Evolutionary conservation across 2,797 vertebrate species (phyloP), one percentile per base, ranked within the genome.

Genomic region (Ibycter americanus): DNA sequence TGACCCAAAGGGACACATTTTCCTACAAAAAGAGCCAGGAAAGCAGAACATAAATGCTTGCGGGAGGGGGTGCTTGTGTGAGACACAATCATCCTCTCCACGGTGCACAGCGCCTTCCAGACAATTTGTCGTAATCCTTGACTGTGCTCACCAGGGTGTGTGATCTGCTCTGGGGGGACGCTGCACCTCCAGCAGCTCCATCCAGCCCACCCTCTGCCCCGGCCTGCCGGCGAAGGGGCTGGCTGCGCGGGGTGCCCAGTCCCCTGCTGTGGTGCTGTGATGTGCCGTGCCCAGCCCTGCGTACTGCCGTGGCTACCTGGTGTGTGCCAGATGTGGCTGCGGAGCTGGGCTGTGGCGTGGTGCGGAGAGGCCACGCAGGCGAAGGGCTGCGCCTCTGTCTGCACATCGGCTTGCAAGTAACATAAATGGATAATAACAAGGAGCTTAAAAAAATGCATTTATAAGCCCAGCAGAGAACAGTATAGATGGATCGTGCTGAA

Each of bases 251-350:
- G 11, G 56, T 12, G 6, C 42, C 72, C 40, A 7, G 40, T 4
- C 21, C 51, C 65, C 65, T 5, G n/a, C n/a, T 55, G 27, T 23
- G 29, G 55, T 5, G 31, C 54, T 29, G 26, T 8, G 51, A 4
- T 3, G 6, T 3, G 0, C 46, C 27, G 25, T 21, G 72, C 55
- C 5, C 51, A 38, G 0, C 42, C 36, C 63, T n/a, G 11, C 0
- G 49, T 15, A 2, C 13, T 52, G 54, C 61, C 3, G 10, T 6
- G 9, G 72, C 32, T 16, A 2, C 36, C 71, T 26, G 31, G 38
- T 9, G 12, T 36, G 49, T 52, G 17, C 56, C 47, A 36, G 63
- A 6, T 40, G 61, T 11, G 71, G 40, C 70, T 16, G 27, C 17
- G 59, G 29, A 2, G 20, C 11, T 6, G 18, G 46, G 54, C 54